Base-by-base conservation (phyloP, 2,797 vertebrate genomes). In the Ceyx erithaca region DNA sequence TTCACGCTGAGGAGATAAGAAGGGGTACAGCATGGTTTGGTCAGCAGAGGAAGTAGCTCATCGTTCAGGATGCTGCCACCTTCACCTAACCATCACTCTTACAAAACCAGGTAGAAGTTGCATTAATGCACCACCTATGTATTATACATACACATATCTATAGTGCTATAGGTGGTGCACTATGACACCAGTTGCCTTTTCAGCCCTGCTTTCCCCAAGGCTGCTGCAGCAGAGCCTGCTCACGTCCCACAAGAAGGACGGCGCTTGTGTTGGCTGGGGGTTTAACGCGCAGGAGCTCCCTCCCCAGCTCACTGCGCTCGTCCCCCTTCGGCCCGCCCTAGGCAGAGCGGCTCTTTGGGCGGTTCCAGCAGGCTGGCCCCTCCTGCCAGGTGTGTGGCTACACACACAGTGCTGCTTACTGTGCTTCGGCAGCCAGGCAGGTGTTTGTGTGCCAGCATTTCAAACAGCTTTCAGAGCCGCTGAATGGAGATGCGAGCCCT, bases 281-380 rank as follows among this genome's bases (percentile, higher is more conserved):
- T 46, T 35, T 33, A 10, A 13, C 0, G 0, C 11, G 45, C 6
- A 1, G 0, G 4, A 80, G 35, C 14, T 58, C 26, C 63, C 68
- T 54, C 37, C 45, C 54, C 54, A 18, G 41, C 18, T 2, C 2
- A 6, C 18, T 10, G 61, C 22, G 57, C 61, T 7, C 28, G 21
- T 76, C 54, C 73, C 54, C 72, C 1, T 18, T 41, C 46, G 81
- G 80, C 61, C 31, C 19, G 37, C 12, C 21, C 5, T 5, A 4
- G 61, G 55, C 51, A 58, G 61, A 5, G 2, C 40, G 71, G 82
- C 69, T 75, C 55, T 2, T 0, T 4, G 28, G 48, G 48, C 15
- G 35, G 79, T 62, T 58, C 12, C 31, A 52, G 21, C 63, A 48
- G 80, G 73, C 59, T 49, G 58, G 20, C 86, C 68, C 51, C 82